Conservation (phyloP, 1,140 invertebrate species). For the Heliothis subflexa region DNA sequence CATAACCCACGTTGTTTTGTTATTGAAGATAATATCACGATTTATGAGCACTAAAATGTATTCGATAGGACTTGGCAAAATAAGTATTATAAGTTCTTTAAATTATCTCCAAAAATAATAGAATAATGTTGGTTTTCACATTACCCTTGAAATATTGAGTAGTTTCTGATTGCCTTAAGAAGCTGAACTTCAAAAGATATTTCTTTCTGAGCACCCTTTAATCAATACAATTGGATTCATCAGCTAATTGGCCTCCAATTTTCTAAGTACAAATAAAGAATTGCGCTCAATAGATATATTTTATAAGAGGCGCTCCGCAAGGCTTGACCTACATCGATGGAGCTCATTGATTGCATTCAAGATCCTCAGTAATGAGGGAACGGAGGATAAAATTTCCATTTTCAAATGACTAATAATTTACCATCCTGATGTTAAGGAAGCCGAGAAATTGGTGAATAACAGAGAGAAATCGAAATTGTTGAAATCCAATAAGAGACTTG, state of each 20-base stretch:
- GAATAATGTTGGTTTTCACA: too few relatives aligned
- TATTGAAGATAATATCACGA: too few relatives aligned
- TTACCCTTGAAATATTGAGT: too few relatives aligned
- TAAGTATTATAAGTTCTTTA: too few relatives aligned
- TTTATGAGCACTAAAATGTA: too few relatives aligned
- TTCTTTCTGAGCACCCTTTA: too few relatives aligned
- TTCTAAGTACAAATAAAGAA: neutral
- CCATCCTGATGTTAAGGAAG: conserved; percentile 4
- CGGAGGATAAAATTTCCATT: conserved; percentile 32
- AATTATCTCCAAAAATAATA: too few relatives aligned
- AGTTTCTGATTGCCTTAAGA: too few relatives aligned
- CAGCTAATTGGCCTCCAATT: neutral
- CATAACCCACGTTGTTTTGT: too few relatives aligned
- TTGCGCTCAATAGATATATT: neutral
- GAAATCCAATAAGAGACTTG: neutral
- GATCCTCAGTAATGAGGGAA: conserved; percentile 19
- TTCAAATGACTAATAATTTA: conserved; percentile 24
- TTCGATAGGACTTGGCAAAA: too few relatives aligned
- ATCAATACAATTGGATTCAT: too few relatives aligned
- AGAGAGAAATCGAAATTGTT: conserved; percentile 6
- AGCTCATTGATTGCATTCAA: conserved; percentile 26
- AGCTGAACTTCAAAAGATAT: too few relatives aligned
- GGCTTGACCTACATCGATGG: conserved; percentile 1
- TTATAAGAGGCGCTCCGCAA: neutral
- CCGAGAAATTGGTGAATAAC: conserved; percentile 1